Evolutionary conservation across 2,113 vertebrate species (phyloP).

Genomic region (Neogobius melanostomus): DNA sequence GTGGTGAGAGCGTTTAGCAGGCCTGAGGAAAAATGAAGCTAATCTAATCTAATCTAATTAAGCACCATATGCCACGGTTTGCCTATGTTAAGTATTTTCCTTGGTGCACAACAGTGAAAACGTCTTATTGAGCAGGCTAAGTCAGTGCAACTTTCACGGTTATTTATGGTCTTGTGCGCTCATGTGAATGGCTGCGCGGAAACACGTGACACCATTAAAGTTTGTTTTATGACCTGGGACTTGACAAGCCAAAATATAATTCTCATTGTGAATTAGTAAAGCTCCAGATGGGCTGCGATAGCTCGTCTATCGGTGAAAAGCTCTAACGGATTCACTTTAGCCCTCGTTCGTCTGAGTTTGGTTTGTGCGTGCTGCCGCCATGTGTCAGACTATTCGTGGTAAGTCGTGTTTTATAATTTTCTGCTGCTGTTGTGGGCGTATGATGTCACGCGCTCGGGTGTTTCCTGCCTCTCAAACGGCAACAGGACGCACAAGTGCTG

Average conservation of each 20-base stretch:
- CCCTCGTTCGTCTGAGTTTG: constrained; percentile 66
- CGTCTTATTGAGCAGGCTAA: constrained; percentile 75
- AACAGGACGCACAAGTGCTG: constrained; percentile 12
- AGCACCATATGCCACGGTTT: constrained; percentile 13
- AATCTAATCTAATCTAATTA: not conserved
- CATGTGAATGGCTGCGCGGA: constrained; percentile 95
- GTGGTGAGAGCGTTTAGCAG: too few species aligned
- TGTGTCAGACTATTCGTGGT: constrained; percentile 77
- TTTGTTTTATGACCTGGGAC: constrained; percentile 99
- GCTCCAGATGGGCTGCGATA: constrained; percentile 94
- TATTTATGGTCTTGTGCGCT: constrained; percentile 96
- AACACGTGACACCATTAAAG: constrained; percentile 99
- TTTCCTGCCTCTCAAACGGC: constrained; percentile 58
- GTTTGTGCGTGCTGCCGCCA: constrained; percentile 58
- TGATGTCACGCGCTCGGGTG: constrained; percentile 63
- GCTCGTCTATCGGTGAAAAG: constrained; percentile 82
- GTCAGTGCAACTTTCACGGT: constrained; percentile 89
- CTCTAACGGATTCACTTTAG: constrained; percentile 69
- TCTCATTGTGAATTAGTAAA: constrained; percentile 99
- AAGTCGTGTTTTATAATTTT: constrained; percentile 78
- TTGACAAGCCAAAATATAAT: constrained; percentile 99
- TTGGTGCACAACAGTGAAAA: constrained; percentile 71
- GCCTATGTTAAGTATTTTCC: constrained; percentile 51
- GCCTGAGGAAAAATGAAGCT: too few species aligned
- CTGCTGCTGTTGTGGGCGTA: constrained; percentile 61